phyloP scores from a whole-genome alignment of 2,888 invertebrate species.

The Lasioglossum lativentre region DNA sequence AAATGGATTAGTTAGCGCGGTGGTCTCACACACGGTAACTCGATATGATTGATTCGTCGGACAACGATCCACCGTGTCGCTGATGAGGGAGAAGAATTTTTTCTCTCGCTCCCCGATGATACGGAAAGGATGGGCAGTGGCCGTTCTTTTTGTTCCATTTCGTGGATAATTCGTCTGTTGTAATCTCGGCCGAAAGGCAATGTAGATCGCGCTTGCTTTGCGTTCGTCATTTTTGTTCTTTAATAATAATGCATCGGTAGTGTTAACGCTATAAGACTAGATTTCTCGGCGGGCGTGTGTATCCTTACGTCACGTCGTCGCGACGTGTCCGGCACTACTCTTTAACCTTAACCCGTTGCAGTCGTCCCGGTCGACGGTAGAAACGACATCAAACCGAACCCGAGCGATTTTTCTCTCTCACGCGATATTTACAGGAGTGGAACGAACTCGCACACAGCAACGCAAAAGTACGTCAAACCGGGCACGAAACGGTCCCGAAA shows the following conservation, averaged over 20 bases:
- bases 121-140: slow-evolving; percentile 29
- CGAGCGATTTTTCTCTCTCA: not conserved
- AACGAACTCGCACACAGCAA: not conserved
- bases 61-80: slow-evolving; percentile 40
- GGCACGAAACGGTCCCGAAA: not conserved
- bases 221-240: not conserved
- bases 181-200: slow-evolving; percentile 64
- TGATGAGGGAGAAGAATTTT: slow-evolving; percentile 25
- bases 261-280: slow-evolving; percentile 72
- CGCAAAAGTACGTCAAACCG: not conserved
- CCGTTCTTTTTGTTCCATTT: slow-evolving; percentile 9
- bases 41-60: slow-evolving; percentile 72
- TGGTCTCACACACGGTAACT: slow-evolving; percentile 62
- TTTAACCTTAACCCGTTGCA: slow-evolving; percentile 47
- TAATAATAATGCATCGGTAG: slow-evolving; percentile 58
- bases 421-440: slow-evolving; percentile 28
- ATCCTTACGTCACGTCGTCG: slow-evolving; percentile 50
- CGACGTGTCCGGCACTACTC: slow-evolving; percentile 33
- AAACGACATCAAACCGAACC: slow-evolving; percentile 11
- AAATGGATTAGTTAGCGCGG: slow-evolving; percentile 54
- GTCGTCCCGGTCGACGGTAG: not conserved
- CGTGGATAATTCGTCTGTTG: slow-evolving; percentile 45
- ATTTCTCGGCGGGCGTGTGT: slow-evolving; percentile 68
- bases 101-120: slow-evolving; percentile 37
- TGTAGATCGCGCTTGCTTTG: slow-evolving; percentile 62